These are phyloP conservation scores for Orthonychiurus folsomi DNA, from an alignment of 2,888 invertebrate genomes.

Conservation along the genomic window DNA sequence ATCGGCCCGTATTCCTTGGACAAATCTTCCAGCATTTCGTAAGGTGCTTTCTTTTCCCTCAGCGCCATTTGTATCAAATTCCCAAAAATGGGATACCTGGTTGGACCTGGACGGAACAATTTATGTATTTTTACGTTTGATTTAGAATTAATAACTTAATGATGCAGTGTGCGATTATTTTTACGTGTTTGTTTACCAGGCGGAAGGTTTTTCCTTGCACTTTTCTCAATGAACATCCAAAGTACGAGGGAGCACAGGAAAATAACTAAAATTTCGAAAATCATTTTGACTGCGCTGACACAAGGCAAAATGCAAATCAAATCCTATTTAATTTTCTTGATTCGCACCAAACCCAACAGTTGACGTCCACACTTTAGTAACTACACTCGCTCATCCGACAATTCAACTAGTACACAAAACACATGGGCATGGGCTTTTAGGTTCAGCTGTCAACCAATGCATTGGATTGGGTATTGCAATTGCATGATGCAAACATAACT, in stretches of 20 bases:
- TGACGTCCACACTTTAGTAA: no score
- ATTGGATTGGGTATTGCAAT: no score
- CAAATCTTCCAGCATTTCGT: background rate
- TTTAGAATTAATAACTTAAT: background rate
- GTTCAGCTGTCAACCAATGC: no score
- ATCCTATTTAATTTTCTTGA: no score
- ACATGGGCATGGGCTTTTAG: no score
- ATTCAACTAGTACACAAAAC: no score
- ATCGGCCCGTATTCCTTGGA: background rate
- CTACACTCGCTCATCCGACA: no score
- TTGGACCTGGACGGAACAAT: background rate
- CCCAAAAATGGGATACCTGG: background rate
- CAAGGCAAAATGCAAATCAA: no score
- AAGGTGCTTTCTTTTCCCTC: background rate
- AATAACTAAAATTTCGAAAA: background rate
- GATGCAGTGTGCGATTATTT: background rate
- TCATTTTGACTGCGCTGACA: no score
- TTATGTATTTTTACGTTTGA: background rate
- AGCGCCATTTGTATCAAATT: background rate
- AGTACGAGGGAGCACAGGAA: background rate
- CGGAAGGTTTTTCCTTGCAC: background rate
- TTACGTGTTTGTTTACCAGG: conserved; percentile 1
- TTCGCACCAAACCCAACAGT: no score
- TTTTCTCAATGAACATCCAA: background rate
- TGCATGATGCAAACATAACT: no score